These are phyloP conservation scores for Carassius carassius DNA, from an alignment of 2,113 vertebrate genomes.

Conservation along the genomic window DNA sequence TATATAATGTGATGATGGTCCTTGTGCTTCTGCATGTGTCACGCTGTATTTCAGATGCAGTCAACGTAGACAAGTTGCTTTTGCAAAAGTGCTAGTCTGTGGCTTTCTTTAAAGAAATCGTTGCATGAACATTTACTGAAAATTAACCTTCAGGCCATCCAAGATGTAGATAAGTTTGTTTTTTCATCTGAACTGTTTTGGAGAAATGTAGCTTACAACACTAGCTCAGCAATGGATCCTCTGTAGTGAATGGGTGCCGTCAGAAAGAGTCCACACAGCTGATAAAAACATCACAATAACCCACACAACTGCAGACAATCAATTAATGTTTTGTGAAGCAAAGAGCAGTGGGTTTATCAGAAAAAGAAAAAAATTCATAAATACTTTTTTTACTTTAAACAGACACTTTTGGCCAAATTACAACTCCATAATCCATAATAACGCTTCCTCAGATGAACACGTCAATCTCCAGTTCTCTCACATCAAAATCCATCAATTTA, in stretches of 20 bases:
- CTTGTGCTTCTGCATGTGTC: not conserved
- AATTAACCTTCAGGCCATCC: not conserved
- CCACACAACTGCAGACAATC: not conserved
- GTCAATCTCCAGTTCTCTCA: no score
- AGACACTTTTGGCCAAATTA: no score
- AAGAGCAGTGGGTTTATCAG: no score
- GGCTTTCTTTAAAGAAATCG: not conserved
- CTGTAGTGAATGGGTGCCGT: not conserved
- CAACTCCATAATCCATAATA: no score
- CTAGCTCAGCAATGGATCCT: not conserved
- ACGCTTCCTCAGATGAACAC: no score
- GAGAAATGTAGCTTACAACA: not conserved
- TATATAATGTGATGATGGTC: constrained; percentile 30
- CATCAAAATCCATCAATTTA: no score
- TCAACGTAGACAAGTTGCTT: not conserved
- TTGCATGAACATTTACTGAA: not conserved
- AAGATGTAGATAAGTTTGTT: not conserved
- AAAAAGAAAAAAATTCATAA: no score
- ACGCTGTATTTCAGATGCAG: not conserved
- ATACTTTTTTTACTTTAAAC: no score
- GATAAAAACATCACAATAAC: not conserved
- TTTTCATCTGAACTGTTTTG: not conserved
- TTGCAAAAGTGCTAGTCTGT: not conserved
- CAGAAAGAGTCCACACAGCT: not conserved
- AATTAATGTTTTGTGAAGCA: no score